Base-by-base conservation (phyloP, 2,888 invertebrate genomes). In the Agrochola circellaris region DNA sequence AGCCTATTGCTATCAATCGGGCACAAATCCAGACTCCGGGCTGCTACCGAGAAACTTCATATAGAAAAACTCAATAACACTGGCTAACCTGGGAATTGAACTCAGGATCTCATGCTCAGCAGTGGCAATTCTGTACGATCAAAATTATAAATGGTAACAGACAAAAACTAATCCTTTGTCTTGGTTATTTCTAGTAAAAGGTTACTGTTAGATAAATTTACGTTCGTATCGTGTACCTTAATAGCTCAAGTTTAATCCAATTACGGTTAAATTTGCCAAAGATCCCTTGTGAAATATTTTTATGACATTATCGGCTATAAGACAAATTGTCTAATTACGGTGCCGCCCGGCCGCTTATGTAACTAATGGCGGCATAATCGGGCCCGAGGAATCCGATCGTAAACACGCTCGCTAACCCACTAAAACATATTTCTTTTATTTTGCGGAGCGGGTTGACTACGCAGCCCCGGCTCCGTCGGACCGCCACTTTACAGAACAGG, bases 391-490 rank as follows among this genome's bases (percentile, higher is more conserved):
- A 95, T 95, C 93, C 93, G 94, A 95, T 95, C 95, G 95, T 95
- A 95, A 96, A 96, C 95, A 95, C 93, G 94, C 95, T 95, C 92
- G 95, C 95, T 96, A 96, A 96, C 96, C 96, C 95, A 96, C 96
- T 96, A 96, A 96, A 96, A 96, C 95, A 95, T 95, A 96, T 96
- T 96, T 96, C 95, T 96, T 96, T 96, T 96, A 96, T 96, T 96
- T 96, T 95, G 95, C 94, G 89, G 89, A 91, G 93, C 91, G 91
- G 90, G 91, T 90, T 90, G 91, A 93, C 91, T 92, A 92, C 92
- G 91, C 92, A 90, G 90, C 90, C 91, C 91, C 85, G 85, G 89
- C 85, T 85, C 81, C 82, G 85, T 89, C 90, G 88, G 91, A 89
- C 91, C 91, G 91, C 91, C 93, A 92, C 93, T 93, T 91, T 89